Evolutionary conservation across 2,113 vertebrate species (phyloP).

Genomic region (Brachyhypopomus gauderio): DNA sequence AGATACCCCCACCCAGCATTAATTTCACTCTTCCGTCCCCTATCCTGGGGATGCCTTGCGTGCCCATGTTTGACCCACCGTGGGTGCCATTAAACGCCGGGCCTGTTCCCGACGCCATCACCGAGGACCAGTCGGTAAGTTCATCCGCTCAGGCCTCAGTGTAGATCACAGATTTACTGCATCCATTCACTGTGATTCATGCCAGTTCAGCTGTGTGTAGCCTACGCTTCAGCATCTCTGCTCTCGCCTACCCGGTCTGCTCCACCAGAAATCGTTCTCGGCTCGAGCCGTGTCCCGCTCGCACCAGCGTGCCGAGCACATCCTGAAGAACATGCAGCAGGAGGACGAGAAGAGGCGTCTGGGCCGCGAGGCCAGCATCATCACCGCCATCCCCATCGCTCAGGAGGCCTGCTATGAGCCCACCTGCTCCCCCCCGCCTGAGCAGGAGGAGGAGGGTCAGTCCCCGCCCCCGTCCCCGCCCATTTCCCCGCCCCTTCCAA

Average conservation of each 20-base stretch:
- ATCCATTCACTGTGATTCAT: not conserved
- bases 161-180: not conserved
- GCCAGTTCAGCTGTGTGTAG: no score
- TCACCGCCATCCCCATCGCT: slow-evolving; percentile 94
- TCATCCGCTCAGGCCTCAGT: not conserved
- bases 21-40: slow-evolving; percentile 98
- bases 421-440: slow-evolving; percentile 89
- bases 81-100: slow-evolving; percentile 98
- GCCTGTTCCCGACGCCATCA: slow-evolving; percentile 96
- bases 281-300: slow-evolving; percentile 95
- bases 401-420: slow-evolving; percentile 98
- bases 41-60: slow-evolving; percentile 97
- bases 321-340: slow-evolving; percentile 97
- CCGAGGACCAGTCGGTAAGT: slow-evolving; percentile 97
- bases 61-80: slow-evolving; percentile 97
- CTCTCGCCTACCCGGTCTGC: not conserved
- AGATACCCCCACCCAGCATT: slow-evolving; percentile 98
- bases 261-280: slow-evolving; percentile 92
- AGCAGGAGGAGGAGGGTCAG: slow-evolving; percentile 98
- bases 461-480: no score
- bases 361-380: slow-evolving; percentile 95
- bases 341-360: slow-evolving; percentile 95
- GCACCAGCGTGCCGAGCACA: slow-evolving; percentile 96
- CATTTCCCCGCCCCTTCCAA: no score
- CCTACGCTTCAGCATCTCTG: no score